These are phyloP conservation scores for Gasterosteus nipponicus DNA, from an alignment of 2,113 vertebrate species.

Conservation along the genomic window DNA sequence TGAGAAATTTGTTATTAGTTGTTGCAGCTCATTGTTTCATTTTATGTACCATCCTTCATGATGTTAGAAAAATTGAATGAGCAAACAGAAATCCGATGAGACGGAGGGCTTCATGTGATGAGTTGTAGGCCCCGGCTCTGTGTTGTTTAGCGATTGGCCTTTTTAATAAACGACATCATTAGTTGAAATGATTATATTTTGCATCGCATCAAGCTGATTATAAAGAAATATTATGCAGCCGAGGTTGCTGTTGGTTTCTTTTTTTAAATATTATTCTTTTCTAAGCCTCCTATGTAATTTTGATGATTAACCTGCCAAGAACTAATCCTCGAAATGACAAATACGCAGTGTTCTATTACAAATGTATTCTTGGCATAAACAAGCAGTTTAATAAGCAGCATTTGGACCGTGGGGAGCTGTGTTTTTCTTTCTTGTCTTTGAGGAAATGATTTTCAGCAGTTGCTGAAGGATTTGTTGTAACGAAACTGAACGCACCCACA, in stretches of 20 bases:
- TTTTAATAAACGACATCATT: slow-evolving; percentile 39
- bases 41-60: neutral
- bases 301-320: slow-evolving; percentile 21
- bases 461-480: slow-evolving; percentile 33
- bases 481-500: slow-evolving; percentile 22
- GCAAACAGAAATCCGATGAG: neutral
- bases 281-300: slow-evolving; percentile 16
- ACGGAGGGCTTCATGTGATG: slow-evolving; percentile 13
- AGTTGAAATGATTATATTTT: slow-evolving; percentile 2
- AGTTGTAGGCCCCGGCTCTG: slow-evolving; percentile 16
- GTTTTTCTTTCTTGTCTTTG: slow-evolving; percentile 5
- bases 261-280: slow-evolving; percentile 10
- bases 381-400: slow-evolving; percentile 36
- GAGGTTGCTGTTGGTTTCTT: neutral
- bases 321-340: slow-evolving; percentile 41
- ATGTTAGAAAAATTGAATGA: neutral
- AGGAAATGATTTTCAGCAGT: slow-evolving; percentile 15
- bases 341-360: slow-evolving; percentile 29
- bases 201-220: slow-evolving; percentile 16
- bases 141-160: slow-evolving; percentile 36
- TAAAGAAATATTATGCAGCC: slow-evolving; percentile 23
- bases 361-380: slow-evolving; percentile 33
- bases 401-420: neutral
- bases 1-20: neutral
- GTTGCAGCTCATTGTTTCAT: neutral